Evolutionary conservation across 2,113 vertebrate species (phyloP), one percentile per base, ranked within the genome.

Genomic region (Nesoenas mayeri): DNA sequence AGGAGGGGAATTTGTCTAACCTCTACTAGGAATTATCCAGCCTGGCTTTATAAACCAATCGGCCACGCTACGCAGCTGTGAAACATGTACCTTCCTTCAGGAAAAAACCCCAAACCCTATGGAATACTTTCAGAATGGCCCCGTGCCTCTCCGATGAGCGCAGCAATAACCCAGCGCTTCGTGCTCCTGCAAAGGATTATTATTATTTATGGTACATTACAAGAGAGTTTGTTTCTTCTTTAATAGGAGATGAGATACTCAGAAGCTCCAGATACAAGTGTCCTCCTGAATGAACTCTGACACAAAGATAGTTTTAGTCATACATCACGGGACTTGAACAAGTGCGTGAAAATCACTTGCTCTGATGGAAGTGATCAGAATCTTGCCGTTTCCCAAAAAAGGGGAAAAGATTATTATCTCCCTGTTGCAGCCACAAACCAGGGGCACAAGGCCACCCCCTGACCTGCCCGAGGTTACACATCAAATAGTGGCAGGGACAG

Each of bases 281-380:
- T 90, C 92, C 93, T 96, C 83, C 96, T 92, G 93, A 96, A 96
- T 83, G 15, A 79, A 53, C 95, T 89, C 90, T 79, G 85, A 90
- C 92, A 88, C 80, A 56, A 73, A 66, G 65, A 67, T 17, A 70
- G 79, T 54, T 93, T 48, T 40, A 88, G 73, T 54, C 85, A 88
- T 86, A 70, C 92, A 84, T 93, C 86, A 44, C 3, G 58, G 42
- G 69, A 64, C 50, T 54, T 31, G 67, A 88, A 53, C 53, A 47
- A 92, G 83, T 4, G 34, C 77, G 48, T 38, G 42, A 34, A 72
- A 95, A 64, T 36, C 36, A 60, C 42, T 56, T 26, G 44, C 84
- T 93, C 42, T 61, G 80, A 91, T 54, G 83, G 58, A 70, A 74
- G 79, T 1, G 5, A 32, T 38, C 2, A 4, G 65, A 57, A 75